These are phyloP conservation scores for Solenopsis fugax DNA, from an alignment of 1,140 invertebrate species.

Conservation along the genomic window DNA sequence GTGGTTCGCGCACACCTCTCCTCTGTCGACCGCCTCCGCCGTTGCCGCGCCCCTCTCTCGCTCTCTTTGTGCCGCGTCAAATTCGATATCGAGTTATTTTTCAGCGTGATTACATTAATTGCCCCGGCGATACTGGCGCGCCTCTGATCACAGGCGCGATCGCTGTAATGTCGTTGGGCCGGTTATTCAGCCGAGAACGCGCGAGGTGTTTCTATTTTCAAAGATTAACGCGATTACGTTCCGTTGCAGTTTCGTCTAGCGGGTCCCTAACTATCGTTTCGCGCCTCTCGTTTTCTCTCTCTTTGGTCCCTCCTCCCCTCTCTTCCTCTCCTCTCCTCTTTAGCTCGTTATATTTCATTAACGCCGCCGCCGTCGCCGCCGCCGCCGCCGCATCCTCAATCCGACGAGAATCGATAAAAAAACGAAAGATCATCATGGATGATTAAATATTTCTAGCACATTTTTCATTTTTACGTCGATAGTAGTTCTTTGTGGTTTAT, in stretches of 20 bases:
- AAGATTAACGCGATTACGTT: constrained; percentile 66
- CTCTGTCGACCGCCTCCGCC: background rate
- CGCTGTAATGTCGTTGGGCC: constrained; percentile 65
- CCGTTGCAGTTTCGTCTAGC: constrained; percentile 51
- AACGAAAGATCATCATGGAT: constrained; percentile 22
- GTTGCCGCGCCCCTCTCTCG: constrained; percentile 29
- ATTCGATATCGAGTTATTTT: constrained; percentile 77
- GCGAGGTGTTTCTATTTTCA: constrained; percentile 66
- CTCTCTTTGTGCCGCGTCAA: constrained; percentile 70
- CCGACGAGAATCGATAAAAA: constrained; percentile 4
- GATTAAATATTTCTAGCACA: constrained; percentile 20
- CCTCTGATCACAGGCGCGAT: constrained; percentile 64
- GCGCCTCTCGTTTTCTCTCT: constrained; percentile 28
- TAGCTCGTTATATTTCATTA: constrained; percentile 50
- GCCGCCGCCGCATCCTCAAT: background rate
- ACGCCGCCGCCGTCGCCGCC: background rate
- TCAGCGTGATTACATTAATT: constrained; percentile 76
- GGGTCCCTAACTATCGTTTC: constrained; percentile 27
- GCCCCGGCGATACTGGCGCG: constrained; percentile 66
- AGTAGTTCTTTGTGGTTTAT: background rate
- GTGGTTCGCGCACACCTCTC: constrained; percentile 48
- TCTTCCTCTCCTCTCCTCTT: background rate
- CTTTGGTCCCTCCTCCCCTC: background rate
- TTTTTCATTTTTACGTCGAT: background rate
- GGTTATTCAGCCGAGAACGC: constrained; percentile 63